Evolutionary conservation across 1,140 invertebrate genomes (phyloP), one percentile per base, ranked within the genome.

Genomic region (Episyrphus balteatus): DNA sequence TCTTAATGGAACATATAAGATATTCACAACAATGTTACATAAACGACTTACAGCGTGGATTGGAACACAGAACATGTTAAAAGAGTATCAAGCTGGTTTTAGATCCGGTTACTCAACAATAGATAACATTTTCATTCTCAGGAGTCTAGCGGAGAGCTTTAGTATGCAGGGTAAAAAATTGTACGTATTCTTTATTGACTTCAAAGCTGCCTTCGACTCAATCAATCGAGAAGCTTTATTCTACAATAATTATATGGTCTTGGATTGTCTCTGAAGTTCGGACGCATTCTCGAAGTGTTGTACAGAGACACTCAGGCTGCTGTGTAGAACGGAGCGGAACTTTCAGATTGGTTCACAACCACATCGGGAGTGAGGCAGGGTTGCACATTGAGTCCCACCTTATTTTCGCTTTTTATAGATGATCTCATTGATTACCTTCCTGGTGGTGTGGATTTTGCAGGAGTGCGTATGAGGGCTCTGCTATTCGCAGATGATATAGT

Each of bases 121-220:
- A 5, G 54, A 61, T 9, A 54, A 56, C 37, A 50, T 60, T 0
- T 60, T 55, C 41, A 39, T 51, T 10, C 21, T 62, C n/a, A 51
- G 48, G 8, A 34, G 38, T 14, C 15, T 46, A 7, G 19, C 49
- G 2, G 33, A 51, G 7, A 48, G 26, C 1, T 5, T 19, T 2
- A 33, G 46, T 17, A 17, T 3, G 14, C 11, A 26, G 12, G 17
- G 17, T 3, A 41, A 17, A 41, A 41, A 41, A 41, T 13, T 19
- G 11, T 41, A 41, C 15, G 15, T 17, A 26, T 19, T 17, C 14
- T 41, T 41, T 6, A 41, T 41, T n/a, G 40, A 41, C 40, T 19
- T 41, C n/a, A 41, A 9, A 41, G 40, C 40, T 3, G 40, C 40
- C 3, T 41, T 41, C 18, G 40, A 41, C 40, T 41, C 40, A 12